Base-by-base conservation (phyloP, 2,888 invertebrate species). In the Hypsopygia costalis region DNA sequence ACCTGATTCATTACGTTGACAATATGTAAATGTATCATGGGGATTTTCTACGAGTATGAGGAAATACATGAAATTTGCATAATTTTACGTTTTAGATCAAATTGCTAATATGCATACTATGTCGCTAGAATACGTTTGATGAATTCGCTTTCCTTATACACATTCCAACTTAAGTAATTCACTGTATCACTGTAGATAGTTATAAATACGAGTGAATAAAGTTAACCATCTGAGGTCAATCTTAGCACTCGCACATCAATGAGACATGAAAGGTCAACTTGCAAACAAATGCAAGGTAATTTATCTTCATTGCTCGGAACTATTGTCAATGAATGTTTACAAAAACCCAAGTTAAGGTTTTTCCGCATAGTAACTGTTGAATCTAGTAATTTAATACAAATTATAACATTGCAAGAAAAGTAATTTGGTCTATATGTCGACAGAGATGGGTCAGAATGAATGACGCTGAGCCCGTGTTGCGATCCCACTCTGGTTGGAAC, bases 21-120 rank as follows among this genome's bases (percentile, higher is more conserved):
- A 21, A 20, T 25, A 25, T 25, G 28, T 29, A 29, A 29, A 27
- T 31, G 36, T 37, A 30, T 37, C 36, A 37, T 37, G 11, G 36
- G 36, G 25, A 21, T 12, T 16, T 37, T 37, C n/a, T 22, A 10
- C 29, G 10, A 37, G 9, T 36, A 10, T 21, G 21, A 30, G 31
- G 36, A 37, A 31, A 36, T 21, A 11, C 29, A 29, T 28, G 36
- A 29, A 29, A 36, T 29, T 36, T 36, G 28, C 16, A 11, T 37
- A 11, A 11, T 30, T 29, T 25, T 25, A 21, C 25, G 8, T 25
- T 25, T 25, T 25, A 25, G n/a, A 25, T 7, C 6, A 8, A 16
- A 16, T 16, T 16, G 4, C n/a, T 8, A 7, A 2, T 25, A 25
- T 4, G n/a, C 25, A 25, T 25, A n/a, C n/a, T n/a, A 16, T 16